Evolutionary conservation across 2,797 vertebrate species (phyloP).

Genomic region (Molothrus ater): DNA sequence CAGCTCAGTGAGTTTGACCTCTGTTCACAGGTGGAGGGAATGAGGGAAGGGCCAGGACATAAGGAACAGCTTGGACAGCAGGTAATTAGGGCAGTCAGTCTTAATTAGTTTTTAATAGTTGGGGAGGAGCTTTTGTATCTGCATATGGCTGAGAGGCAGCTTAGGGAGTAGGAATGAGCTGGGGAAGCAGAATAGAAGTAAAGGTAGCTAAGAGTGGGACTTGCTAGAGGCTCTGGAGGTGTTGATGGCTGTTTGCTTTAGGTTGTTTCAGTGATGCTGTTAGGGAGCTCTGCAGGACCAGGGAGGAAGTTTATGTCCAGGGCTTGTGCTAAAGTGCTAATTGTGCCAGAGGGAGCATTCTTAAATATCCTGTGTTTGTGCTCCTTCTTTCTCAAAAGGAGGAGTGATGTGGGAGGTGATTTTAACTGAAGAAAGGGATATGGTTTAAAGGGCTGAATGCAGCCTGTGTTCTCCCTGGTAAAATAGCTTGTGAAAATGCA

Average conservation of each 20-base stretch:
- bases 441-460: background rate
- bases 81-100: background rate
- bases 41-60: background rate
- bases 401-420: background rate
- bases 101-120: background rate
- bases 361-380: background rate
- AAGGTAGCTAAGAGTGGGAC: accelerated
- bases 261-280: background rate
- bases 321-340: background rate
- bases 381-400: background rate
- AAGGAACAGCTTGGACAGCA: background rate
- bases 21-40: background rate
- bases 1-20: background rate
- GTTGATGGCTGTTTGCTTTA: background rate
- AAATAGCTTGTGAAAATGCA: background rate
- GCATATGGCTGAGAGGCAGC: background rate
- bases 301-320: background rate
- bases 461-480: background rate
- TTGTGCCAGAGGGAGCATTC: background rate
- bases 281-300: background rate
- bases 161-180: background rate
- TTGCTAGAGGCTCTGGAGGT: accelerated
- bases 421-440: background rate
- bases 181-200: background rate
- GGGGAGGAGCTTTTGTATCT: background rate